phyloP scores from a whole-genome alignment of 2,888 invertebrate species.

The Drosophila fulvimacula region DNA sequence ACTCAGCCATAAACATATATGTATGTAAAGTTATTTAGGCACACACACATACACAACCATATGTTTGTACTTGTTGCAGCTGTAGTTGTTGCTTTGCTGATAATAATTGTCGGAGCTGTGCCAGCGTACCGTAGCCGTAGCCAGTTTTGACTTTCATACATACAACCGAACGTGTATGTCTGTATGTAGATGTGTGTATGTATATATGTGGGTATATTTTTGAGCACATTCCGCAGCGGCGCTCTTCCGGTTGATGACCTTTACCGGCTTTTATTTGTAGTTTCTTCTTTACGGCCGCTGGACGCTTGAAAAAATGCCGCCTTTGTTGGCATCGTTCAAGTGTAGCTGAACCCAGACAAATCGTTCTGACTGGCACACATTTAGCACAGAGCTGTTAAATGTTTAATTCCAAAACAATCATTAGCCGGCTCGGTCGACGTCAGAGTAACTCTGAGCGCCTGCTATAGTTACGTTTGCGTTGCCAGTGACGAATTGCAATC shows the following conservation, averaged over 20 bases:
- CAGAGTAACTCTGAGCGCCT: conserved; percentile 3
- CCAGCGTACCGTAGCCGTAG: conserved; percentile 22
- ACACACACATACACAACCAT: conserved; percentile 5
- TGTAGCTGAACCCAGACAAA: conserved; percentile 10
- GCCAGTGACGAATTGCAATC: conserved; percentile 31
- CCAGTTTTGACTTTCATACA: conserved; percentile 58
- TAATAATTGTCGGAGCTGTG: conserved; percentile 55
- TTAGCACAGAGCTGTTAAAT: conserved; percentile 55
- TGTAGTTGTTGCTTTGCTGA: conserved; percentile 45
- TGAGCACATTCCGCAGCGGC: conserved; percentile 53
- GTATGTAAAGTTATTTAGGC: conserved; percentile 59
- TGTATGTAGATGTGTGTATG: conserved; percentile 4
- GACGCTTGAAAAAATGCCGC: conserved; percentile 33
- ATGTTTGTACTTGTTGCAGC: conserved; percentile 31
- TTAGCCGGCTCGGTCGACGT: conserved; percentile 28
- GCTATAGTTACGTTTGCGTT: conserved; percentile 18
- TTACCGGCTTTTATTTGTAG: conserved; percentile 80
- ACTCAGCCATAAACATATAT: conserved; percentile 68
- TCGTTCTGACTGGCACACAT: conserved; percentile 27
- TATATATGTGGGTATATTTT: conserved; percentile 14
- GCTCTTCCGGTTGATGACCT: conserved; percentile 84
- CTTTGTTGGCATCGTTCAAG: conserved; percentile 21
- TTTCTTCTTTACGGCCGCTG: conserved; percentile 43
- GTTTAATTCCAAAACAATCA: conserved; percentile 39
- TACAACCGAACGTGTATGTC: background rate